Conservation (phyloP, 2,888 invertebrate species). For the Chalcis sispes region DNA sequence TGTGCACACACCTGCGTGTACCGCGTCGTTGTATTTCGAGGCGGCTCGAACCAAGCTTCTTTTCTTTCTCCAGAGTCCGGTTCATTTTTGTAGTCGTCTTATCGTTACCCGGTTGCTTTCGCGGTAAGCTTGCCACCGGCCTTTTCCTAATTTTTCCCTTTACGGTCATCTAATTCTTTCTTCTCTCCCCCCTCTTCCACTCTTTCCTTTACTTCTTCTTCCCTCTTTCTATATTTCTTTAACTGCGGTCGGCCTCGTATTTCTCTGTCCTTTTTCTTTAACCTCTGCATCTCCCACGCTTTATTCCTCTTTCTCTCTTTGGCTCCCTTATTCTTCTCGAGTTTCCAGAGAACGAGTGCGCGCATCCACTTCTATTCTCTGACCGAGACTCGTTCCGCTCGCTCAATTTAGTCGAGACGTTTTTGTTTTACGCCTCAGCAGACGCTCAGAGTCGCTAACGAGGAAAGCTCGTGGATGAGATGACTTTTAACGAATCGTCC, state of each 20-base stretch:
- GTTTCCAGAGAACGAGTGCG: slow-evolving; percentile 32
- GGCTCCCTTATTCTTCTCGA: slow-evolving; percentile 55
- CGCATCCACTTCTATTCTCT: slow-evolving; percentile 36
- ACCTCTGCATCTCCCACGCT: neutral
- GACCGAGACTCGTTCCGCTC: slow-evolving; percentile 53
- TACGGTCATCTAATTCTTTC: slow-evolving; percentile 40
- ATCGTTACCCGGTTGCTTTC: too few species aligned
- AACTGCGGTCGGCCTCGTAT: slow-evolving; percentile 11
- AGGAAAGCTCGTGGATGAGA: slow-evolving; percentile 61
- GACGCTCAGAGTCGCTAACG: slow-evolving; percentile 63
- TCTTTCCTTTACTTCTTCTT: neutral
- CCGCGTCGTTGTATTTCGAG: too few species aligned
- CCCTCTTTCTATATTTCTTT: slow-evolving; percentile 23
- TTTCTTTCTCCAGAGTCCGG: too few species aligned
- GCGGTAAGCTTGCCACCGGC: neutral
- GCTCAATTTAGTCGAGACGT: slow-evolving; percentile 67
- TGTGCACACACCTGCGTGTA: too few species aligned
- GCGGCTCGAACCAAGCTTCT: too few species aligned
- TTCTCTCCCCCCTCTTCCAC: slow-evolving; percentile 1
- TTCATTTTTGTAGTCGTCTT: too few species aligned
- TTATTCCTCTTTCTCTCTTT: slow-evolving; percentile 4
- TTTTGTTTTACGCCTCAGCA: slow-evolving; percentile 66
- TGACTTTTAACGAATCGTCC: slow-evolving; percentile 61
- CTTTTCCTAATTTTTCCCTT: slow-evolving; percentile 4
- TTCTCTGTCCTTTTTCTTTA: too few species aligned